Conservation (phyloP, 2,888 invertebrate species). For the Aelia acuminata region DNA sequence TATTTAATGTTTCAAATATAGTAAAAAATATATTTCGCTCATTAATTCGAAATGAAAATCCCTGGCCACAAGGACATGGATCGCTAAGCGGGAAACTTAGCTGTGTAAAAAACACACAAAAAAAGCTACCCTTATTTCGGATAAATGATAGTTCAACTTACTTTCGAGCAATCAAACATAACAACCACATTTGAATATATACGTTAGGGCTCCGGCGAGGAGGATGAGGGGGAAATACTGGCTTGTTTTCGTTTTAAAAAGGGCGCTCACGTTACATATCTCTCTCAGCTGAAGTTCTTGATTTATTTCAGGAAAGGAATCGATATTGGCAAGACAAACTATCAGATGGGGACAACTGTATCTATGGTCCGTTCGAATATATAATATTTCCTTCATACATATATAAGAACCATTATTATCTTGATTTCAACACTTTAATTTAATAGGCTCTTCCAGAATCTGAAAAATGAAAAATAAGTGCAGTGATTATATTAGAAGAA, state of each 20-base stretch:
- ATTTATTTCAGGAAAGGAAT: not conserved
- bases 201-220: not conserved
- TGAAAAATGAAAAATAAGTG: no score
- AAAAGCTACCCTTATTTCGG: not conserved
- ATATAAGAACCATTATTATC: no score
- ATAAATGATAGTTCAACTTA: conserved; percentile 46
- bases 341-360: not conserved
- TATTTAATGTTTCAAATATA: not conserved
- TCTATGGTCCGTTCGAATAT: no score
- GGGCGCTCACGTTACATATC: conserved; percentile 4
- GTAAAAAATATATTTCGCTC: not conserved
- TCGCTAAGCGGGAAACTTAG: not conserved
- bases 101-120: not conserved
- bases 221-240: conserved; percentile 27
- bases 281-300: not conserved
- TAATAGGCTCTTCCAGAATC: no score
- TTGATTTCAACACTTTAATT: no score
- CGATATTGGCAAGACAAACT: not conserved
- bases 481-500: no score
- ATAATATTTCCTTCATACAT: no score
- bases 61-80: not conserved
- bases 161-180: conserved; percentile 51
- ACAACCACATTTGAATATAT: conserved; percentile 51
- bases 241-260: conserved; percentile 52
- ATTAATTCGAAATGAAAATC: not conserved